Percentiles rank a stretch among this genome's conserved stretches.
Conservation (phyloP, 2,888 invertebrate species). For the Meteorus cinctellus region DNA sequence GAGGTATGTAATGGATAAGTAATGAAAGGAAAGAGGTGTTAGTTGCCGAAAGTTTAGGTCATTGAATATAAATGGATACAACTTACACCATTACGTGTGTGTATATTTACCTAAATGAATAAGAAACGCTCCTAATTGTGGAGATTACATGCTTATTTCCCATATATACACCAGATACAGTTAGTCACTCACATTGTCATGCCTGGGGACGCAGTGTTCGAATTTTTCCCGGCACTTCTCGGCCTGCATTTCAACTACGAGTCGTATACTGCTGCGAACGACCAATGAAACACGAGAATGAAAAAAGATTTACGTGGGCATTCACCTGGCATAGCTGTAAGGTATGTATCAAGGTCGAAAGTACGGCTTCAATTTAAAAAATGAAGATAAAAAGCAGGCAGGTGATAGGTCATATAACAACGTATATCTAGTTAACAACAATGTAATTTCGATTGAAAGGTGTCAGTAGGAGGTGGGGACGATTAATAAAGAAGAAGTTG, state of each 20-base stretch:
- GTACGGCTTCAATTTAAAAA: not conserved
- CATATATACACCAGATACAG: constrained; percentile 37
- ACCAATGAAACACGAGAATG: constrained; percentile 20
- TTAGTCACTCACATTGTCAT: constrained; percentile 38
- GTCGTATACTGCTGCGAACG: not conserved
- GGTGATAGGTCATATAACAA: not conserved
- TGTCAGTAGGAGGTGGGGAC: not conserved
- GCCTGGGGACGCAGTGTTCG: constrained; percentile 17
- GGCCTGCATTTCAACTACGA: constrained; percentile 37
- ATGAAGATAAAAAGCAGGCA: not conserved
- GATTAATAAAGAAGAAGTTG: constrained; percentile 23
- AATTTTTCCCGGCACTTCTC: constrained; percentile 33
- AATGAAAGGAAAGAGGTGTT: not conserved
- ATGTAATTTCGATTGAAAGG: constrained; percentile 23
- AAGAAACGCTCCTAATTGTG: not conserved
- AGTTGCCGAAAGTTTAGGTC: constrained; percentile 9
- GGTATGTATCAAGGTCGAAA: constrained; percentile 10
- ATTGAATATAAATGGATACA: not conserved
- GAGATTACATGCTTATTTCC: not conserved
- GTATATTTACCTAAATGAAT: not conserved
- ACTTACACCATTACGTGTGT: not conserved
- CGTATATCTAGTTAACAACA: not conserved
- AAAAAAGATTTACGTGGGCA: constrained; percentile 19
- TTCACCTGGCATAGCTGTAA: constrained; percentile 1
- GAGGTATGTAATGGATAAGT: not conserved